Evolutionary conservation across 2,797 vertebrate species (phyloP).

Genomic region (Darevskia mixta): DNA sequence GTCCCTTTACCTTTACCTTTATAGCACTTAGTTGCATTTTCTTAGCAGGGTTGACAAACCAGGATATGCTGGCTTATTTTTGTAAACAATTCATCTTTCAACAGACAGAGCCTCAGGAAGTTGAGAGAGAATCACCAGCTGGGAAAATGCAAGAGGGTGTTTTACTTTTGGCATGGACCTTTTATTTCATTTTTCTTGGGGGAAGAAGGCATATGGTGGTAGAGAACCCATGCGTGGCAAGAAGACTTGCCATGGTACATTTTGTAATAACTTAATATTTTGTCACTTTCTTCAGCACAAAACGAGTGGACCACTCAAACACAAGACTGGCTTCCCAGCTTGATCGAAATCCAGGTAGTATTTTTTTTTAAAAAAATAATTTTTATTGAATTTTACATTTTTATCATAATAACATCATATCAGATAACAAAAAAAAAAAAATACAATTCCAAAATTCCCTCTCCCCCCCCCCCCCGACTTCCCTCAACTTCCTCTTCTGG

Average conservation of each 20-base stretch:
- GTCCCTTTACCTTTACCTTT: no score
- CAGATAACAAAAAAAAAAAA: no score
- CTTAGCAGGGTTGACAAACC: not conserved
- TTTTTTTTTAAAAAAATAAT: not conserved
- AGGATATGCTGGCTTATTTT: not conserved
- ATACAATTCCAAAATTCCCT: no score
- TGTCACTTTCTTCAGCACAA: conserved; percentile 84
- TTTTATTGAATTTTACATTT: no score
- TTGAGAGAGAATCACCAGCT: not conserved
- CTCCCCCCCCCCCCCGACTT: no score
- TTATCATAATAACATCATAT: no score
- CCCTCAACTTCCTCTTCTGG: no score
- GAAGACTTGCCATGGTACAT: not conserved
- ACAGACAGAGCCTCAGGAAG: not conserved
- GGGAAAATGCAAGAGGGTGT: not conserved
- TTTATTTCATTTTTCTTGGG: not conserved
- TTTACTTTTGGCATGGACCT: not conserved
- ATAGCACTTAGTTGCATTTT: not conserved
- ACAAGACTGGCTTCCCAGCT: conserved; percentile 96
- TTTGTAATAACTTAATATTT: conserved; percentile 25
- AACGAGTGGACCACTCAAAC: conserved; percentile 98
- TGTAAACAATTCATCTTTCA: not conserved
- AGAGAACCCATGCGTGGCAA: not conserved
- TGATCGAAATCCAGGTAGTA: conserved; percentile 95
- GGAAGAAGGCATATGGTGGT: not conserved